A percentile compares a stretch with the other conserved stretches of the same genome.
phyloP scores from a whole-genome alignment of 2,888 invertebrate species.

The Calliphora vomitoria region DNA sequence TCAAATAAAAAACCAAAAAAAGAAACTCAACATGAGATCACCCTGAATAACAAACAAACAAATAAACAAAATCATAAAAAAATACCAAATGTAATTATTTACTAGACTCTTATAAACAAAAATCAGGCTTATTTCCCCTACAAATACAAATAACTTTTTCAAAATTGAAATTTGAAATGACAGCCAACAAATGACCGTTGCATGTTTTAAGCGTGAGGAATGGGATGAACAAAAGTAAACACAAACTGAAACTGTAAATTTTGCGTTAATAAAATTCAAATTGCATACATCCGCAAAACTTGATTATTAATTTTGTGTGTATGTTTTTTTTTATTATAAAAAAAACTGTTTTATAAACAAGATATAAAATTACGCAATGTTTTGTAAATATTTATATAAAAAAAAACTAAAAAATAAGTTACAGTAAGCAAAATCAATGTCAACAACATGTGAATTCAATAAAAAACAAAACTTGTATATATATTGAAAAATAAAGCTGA shows the following conservation, averaged over 20 bases:
- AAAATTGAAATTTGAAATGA: background rate
- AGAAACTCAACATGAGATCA: slow-evolving; percentile 28
- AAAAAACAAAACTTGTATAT: slow-evolving; percentile 7
- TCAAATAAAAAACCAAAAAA: background rate
- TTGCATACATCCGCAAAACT: slow-evolving; percentile 67
- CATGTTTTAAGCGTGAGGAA: background rate
- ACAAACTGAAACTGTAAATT: slow-evolving; percentile 39
- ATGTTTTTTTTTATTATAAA: background rate
- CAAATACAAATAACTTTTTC: background rate
- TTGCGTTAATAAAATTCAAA: slow-evolving; percentile 45
- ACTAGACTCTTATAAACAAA: background rate
- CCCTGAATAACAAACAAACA: background rate
- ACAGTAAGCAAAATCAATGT: slow-evolving; percentile 69
- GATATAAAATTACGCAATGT: slow-evolving; percentile 55
- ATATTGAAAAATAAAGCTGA: slow-evolving; percentile 5
- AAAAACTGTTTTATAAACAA: slow-evolving; percentile 32
- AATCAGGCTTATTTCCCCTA: slow-evolving; percentile 1
- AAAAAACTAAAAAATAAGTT: slow-evolving; percentile 24
- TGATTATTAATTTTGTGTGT: slow-evolving; percentile 28
- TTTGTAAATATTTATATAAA: slow-evolving; percentile 32
- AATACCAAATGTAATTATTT: background rate
- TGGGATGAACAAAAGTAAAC: background rate
- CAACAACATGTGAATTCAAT: slow-evolving; percentile 60
- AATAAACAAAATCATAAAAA: background rate
- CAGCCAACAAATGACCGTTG: background rate